These are phyloP conservation scores for Trypoxylon attenuatum DNA, from an alignment of 2,888 invertebrate genomes.

Conservation along the genomic window DNA sequence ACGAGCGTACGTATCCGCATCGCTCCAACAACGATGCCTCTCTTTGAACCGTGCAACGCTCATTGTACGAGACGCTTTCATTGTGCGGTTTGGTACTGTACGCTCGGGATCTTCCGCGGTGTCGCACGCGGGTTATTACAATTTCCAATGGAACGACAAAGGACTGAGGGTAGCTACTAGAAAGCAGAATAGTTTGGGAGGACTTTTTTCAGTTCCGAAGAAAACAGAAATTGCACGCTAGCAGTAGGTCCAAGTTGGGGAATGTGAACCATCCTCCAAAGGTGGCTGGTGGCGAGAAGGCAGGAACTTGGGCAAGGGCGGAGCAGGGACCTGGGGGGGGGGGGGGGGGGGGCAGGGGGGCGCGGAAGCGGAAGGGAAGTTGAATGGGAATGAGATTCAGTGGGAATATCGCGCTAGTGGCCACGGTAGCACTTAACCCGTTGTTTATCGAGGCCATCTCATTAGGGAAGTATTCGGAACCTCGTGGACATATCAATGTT, in stretches of 20 bases:
- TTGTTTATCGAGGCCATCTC: conserved; percentile 55
- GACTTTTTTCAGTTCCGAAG: neutral
- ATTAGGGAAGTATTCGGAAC: conserved; percentile 59
- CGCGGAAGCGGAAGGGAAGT: neutral
- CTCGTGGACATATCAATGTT: conserved; percentile 56
- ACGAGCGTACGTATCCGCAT: neutral
- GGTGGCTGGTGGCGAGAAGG: neutral
- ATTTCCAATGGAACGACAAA: neutral
- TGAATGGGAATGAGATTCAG: neutral
- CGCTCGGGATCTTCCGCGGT: neutral
- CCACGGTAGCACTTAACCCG: conserved; percentile 43
- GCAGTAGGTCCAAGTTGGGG: no score
- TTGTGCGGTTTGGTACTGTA: neutral
- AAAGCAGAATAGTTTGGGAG: neutral
- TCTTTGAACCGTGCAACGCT: no score
- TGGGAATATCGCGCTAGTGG: neutral
- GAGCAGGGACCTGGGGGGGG: neutral
- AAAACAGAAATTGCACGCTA: no score
- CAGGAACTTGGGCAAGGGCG: neutral
- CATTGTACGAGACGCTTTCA: neutral
- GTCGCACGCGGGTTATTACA: neutral
- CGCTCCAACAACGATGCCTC: no score
- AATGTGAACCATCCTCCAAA: no score
- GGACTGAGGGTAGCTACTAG: neutral
- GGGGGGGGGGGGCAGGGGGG: neutral